phyloP scores from a whole-genome alignment of 23 tunicate genomes.

The Ciona savignyi region DNA sequence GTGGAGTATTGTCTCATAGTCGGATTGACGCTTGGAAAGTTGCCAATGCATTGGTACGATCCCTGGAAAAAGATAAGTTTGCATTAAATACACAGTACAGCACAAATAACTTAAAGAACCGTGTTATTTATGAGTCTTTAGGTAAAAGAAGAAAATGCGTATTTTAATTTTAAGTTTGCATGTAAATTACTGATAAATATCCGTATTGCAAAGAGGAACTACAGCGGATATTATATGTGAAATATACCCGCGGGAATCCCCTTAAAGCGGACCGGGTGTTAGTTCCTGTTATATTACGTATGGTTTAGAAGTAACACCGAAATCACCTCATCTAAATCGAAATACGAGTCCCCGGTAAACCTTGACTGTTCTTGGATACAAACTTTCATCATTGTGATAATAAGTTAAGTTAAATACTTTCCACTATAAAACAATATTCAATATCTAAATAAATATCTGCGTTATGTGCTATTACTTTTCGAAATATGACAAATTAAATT shows the following conservation, averaged over 20 bases:
- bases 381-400: neutral
- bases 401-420: neutral
- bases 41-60: neutral
- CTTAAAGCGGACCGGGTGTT: neutral
- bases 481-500: too few relatives aligned
- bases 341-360: neutral
- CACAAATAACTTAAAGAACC: neutral
- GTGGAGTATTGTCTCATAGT: neutral
- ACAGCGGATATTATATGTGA: neutral
- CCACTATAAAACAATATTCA: too few relatives aligned
- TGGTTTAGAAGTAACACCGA: neutral
- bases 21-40: neutral
- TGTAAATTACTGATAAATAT: too few relatives aligned
- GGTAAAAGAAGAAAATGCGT: too few relatives aligned
- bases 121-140: neutral
- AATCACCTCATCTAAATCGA: neutral
- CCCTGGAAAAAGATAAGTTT: neutral
- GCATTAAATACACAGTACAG: neutral
- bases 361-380: neutral
- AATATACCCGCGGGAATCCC: neutral
- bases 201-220: neutral
- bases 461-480: too few relatives aligned
- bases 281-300: neutral
- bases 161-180: neutral
- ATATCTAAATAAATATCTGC: too few relatives aligned